These are phyloP conservation scores for Eilema griseolum DNA, from an alignment of 2,888 invertebrate species.

Conservation along the genomic window DNA sequence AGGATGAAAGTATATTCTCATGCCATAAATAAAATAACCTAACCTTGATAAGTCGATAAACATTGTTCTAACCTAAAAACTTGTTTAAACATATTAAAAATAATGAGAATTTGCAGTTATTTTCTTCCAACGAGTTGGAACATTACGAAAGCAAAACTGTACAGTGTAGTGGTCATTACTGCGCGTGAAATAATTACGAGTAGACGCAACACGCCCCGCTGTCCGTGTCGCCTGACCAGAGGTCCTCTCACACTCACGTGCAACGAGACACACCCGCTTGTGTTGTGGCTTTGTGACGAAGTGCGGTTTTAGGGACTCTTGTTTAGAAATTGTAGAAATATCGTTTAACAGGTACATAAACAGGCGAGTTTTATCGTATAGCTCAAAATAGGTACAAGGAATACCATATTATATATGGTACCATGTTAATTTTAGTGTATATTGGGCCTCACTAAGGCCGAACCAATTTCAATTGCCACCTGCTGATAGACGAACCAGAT, in stretches of 20 bases:
- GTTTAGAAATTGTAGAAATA: background rate
- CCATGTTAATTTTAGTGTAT: too few species aligned
- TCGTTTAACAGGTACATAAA: background rate
- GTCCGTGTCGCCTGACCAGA: background rate
- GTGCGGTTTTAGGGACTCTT: background rate
- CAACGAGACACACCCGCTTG: background rate
- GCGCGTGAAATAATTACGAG: constrained; percentile 6
- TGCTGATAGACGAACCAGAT: too few species aligned
- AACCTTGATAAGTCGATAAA: too few species aligned
- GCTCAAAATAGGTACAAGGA: too few species aligned
- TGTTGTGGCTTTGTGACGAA: background rate
- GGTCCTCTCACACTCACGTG: background rate
- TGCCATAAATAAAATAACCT: too few species aligned
- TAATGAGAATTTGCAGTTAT: too few species aligned
- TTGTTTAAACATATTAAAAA: too few species aligned
- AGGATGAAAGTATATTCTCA: too few species aligned
- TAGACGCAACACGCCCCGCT: background rate
- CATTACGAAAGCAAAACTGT: background rate
- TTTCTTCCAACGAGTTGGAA: background rate
- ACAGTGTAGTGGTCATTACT: background rate
- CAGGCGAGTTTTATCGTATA: too few species aligned
- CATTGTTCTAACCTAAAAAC: background rate
- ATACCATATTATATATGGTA: too few species aligned
- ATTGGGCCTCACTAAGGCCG: too few species aligned
- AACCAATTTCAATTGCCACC: too few species aligned